These are phyloP conservation scores for Argyresthia albistria DNA, from an alignment of 2,888 invertebrate genomes.

Conservation along the genomic window DNA sequence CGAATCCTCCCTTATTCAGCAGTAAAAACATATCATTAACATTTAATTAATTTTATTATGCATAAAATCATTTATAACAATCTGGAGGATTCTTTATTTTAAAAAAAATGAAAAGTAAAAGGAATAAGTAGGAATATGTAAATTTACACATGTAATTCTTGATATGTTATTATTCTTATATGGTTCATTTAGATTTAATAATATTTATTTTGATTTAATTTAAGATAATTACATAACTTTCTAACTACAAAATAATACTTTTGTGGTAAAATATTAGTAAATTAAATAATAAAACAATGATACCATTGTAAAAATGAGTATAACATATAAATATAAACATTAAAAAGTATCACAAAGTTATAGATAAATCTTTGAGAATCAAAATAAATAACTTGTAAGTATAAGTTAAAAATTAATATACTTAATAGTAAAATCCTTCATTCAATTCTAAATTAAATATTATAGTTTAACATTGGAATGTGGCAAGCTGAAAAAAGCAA, in stretches of 20 bases:
- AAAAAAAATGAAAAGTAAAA: background rate
- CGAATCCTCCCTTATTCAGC: too few species aligned
- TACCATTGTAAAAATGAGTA: background rate
- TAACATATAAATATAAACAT: background rate
- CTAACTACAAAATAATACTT: conserved; percentile 45
- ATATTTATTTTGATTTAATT: conserved; percentile 2
- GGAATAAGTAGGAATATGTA: background rate
- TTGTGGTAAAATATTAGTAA: conserved; percentile 32
- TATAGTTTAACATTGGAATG: background rate
- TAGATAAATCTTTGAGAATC: background rate
- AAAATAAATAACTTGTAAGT: background rate
- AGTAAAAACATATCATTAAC: background rate
- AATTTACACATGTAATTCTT: background rate
- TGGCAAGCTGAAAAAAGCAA: too few species aligned
- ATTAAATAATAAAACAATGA: background rate
- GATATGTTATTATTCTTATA: background rate
- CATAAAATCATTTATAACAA: background rate
- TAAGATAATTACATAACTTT: conserved; percentile 7
- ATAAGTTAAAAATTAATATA: too few species aligned
- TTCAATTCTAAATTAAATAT: background rate
- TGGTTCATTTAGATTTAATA: too few species aligned
- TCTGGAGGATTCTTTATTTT: too few species aligned
- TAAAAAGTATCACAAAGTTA: too few species aligned
- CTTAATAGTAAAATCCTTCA: too few species aligned
- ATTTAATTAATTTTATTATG: background rate